phyloP scores from a whole-genome alignment of 2,888 invertebrate genomes.

The Acanthacorydalis orientalis region DNA sequence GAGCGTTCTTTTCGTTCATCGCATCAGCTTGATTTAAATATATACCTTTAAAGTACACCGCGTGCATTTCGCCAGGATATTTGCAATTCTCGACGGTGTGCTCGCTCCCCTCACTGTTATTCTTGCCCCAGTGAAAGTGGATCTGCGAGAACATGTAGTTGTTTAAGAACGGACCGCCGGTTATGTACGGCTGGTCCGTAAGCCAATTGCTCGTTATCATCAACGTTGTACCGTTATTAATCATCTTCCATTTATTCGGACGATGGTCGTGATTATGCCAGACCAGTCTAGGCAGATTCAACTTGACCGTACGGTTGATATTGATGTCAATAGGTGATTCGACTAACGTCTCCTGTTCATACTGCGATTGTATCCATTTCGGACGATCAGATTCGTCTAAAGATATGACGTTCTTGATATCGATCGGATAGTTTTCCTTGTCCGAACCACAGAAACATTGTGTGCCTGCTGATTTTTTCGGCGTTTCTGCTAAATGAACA shows the following conservation, averaged over 20 bases:
- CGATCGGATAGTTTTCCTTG: too few relatives aligned
- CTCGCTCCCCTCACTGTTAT: constrained; percentile 45
- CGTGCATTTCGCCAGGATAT: constrained; percentile 48
- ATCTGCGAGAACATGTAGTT: constrained; percentile 47
- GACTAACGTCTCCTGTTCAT: constrained; percentile 7
- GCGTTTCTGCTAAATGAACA: too few relatives aligned
- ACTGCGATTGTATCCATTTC: neutral
- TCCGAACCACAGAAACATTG: too few relatives aligned
- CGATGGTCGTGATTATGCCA: constrained; percentile 39
- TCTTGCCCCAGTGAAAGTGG: constrained; percentile 52
- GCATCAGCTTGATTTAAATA: constrained; percentile 45
- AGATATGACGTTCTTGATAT: neutral
- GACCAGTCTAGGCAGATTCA: constrained; percentile 30
- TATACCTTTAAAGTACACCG: constrained; percentile 36
- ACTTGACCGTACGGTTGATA: constrained; percentile 18
- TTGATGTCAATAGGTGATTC: constrained; percentile 31
- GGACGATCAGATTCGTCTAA: neutral
- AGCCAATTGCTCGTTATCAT: constrained; percentile 45
- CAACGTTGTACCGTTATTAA: constrained; percentile 50
- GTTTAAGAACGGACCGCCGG: constrained; percentile 38
- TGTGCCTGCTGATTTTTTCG: too few relatives aligned
- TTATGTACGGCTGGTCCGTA: constrained; percentile 37
- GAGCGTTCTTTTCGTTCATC: constrained; percentile 36
- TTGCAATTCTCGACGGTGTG: constrained; percentile 37
- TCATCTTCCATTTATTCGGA: constrained; percentile 45